These are phyloP conservation scores for Harlomillsia oculata DNA, from an alignment of 1,140 invertebrate species.

Conservation along the genomic window DNA sequence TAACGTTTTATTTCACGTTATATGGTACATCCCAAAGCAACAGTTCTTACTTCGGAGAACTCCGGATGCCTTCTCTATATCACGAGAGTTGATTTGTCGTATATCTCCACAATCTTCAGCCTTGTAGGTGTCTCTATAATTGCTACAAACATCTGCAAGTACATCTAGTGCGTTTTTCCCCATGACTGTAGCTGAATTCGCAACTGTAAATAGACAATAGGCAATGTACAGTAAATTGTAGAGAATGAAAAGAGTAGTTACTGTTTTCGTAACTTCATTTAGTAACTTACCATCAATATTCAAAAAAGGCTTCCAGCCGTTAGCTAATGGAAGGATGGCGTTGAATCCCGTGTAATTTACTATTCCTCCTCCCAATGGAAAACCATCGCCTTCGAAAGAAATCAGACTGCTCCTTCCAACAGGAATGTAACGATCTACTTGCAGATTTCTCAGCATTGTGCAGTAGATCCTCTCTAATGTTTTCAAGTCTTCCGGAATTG, in stretches of 20 bases:
- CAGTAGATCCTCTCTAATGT: slow-evolving; percentile 10
- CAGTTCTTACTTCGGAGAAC: slow-evolving; percentile 4
- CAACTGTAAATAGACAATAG: background rate
- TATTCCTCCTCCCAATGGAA: slow-evolving; percentile 2
- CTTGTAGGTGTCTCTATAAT: background rate
- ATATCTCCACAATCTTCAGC: background rate
- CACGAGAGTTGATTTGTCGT: background rate
- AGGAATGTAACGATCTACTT: background rate
- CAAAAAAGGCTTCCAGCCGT: slow-evolving; percentile 11
- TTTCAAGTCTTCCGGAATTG: background rate
- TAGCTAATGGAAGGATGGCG: background rate
- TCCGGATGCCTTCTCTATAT: background rate
- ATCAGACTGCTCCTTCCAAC: background rate
- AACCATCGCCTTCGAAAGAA: background rate
- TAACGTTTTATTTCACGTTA: background rate
- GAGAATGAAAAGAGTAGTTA: background rate
- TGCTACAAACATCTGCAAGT: background rate
- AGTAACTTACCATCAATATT: slow-evolving; percentile 16
- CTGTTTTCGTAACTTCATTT: background rate
- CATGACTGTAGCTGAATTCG: slow-evolving; percentile 7
- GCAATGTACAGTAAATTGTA: background rate
- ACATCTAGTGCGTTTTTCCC: background rate
- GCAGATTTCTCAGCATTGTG: background rate
- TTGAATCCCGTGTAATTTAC: slow-evolving; percentile 10
- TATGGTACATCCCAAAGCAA: background rate